Evolutionary conservation across 2,888 invertebrate genomes (phyloP), one percentile per base, ranked within the genome.

Genomic region (Lepas anatifera): DNA sequence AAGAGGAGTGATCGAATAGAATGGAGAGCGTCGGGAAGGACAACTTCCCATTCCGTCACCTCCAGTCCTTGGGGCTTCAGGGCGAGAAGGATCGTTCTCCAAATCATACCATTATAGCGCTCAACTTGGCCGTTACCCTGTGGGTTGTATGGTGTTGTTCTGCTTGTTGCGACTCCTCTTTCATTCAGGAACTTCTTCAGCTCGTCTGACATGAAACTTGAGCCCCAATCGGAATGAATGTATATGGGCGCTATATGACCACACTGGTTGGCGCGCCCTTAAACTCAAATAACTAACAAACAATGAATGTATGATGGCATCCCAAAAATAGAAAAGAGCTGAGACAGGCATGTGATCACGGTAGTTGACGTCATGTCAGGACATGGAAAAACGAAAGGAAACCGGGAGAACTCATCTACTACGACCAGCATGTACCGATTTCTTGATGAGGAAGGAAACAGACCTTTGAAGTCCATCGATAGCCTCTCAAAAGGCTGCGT

Each of bases 201-300:
- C n/a, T n/a, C n/a, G n/a, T n/a, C n/a, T n/a, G n/a, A n/a, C n/a
- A n/a, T n/a, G 67, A 75, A 75, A 3, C 73, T 68, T n/a, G 69
- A 22, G 27, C 75, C 72, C 66, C 74, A n/a, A 50, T 73, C 74
- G 4, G 70, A 72, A 68, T 75, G 75, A 58, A 74, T 72, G 27
- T 67, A 70, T 41, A n/a, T n/a, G n/a, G n/a, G n/a, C n/a, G n/a
- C n/a, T n/a, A n/a, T n/a, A n/a, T n/a, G n/a, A n/a, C n/a, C n/a
- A n/a, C n/a, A n/a, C n/a, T n/a, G n/a, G n/a, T n/a, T n/a, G n/a
- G n/a, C n/a, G n/a, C n/a, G n/a, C n/a, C n/a, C n/a, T n/a, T n/a
- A n/a, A n/a, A n/a, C n/a, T n/a, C n/a, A n/a, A n/a, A n/a, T n/a
- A n/a, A n/a, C n/a, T n/a, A n/a, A n/a, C n/a, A n/a, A n/a, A n/a